A percentile compares a stretch with the other conserved stretches of the same genome.
Evolutionary conservation across 1,140 invertebrate genomes (phyloP).

Genomic region (Brachionus sp.): DNA sequence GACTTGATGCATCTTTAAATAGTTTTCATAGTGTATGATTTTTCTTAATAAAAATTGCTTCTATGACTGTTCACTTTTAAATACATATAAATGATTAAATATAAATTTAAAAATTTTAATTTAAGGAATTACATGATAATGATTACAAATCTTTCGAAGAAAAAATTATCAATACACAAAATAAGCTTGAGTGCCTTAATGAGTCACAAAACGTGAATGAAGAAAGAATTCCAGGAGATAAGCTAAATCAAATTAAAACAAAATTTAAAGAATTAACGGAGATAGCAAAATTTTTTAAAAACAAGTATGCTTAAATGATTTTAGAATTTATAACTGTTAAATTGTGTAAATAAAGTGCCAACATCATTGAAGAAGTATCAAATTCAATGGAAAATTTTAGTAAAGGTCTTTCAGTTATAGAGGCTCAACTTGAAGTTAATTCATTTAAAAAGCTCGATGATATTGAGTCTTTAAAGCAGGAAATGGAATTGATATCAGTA

Average conservation of each 20-base stretch:
- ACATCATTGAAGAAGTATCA: background rate
- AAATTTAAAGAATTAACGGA: background rate
- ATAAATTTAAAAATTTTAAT: background rate
- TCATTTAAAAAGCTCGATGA: background rate
- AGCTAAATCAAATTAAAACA: background rate
- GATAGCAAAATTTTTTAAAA: background rate
- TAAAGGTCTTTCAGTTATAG: background rate
- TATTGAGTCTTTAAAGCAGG: background rate
- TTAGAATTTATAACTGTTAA: background rate
- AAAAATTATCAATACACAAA: background rate
- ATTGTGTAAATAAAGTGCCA: background rate
- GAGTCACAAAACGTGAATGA: background rate
- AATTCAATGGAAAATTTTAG: background rate
- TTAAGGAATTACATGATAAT: background rate
- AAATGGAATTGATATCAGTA: constrained; percentile 10
- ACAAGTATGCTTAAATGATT: background rate
- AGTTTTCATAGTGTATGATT: background rate
- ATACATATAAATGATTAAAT: background rate
- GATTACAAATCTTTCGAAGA: constrained; percentile 9
- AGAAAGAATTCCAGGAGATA: background rate
- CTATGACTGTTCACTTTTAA: background rate
- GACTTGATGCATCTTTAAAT: background rate
- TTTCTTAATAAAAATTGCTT: background rate
- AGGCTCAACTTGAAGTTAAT: background rate
- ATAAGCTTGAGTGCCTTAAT: background rate